Evolutionary conservation across 2,113 vertebrate genomes (phyloP), one percentile per base, ranked within the genome.

Genomic region (Cololabis saira): DNA sequence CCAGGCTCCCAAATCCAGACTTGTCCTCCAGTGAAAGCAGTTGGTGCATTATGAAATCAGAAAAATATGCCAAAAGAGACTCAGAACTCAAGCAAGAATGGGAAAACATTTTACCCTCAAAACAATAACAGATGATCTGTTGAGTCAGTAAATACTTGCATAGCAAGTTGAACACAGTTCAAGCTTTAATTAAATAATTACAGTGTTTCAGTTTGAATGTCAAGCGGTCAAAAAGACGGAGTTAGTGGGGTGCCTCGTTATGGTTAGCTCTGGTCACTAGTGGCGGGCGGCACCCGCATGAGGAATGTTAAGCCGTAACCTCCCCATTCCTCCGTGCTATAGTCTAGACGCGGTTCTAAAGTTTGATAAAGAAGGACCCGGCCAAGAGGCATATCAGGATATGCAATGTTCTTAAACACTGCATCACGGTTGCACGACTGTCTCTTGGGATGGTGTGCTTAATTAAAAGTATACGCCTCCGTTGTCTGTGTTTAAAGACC

Each of bases 301-400:
- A 83, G 89, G 89, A 89, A 91, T 88, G 80, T 84, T 65, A 51
- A 56, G 63, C 62, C 75, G 41, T 15, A 63, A 61, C 54, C 51
- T 60, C 19, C n/a, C 45, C 70, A 78, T 76, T 67, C 76, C 68
- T 72, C 75, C 76, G 55, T 15, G 16, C 51, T 78, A 49, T 10
- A 30, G 67, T 75, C 78, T 85, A 82, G 74, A 80, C 61, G 0
- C 0, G 24, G 27, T 45, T 58, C 33, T 63, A 71, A 65, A 37
- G 56, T 6, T 48, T 13, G 21, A 41, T 42, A 24, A 67, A 24
- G 52, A 43, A 40, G 15, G 24, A 52, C 41, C 16, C 18, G 10
- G 60, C 41, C 48, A 40, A 16, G 11, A 60, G 33, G 63, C 60
- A 67, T 11, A 22, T 56, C 5, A n/a, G 17, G n/a, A 75, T 81